Conservation (phyloP, 2,797 vertebrate species). For the Crocidura indochinensis region DNA sequence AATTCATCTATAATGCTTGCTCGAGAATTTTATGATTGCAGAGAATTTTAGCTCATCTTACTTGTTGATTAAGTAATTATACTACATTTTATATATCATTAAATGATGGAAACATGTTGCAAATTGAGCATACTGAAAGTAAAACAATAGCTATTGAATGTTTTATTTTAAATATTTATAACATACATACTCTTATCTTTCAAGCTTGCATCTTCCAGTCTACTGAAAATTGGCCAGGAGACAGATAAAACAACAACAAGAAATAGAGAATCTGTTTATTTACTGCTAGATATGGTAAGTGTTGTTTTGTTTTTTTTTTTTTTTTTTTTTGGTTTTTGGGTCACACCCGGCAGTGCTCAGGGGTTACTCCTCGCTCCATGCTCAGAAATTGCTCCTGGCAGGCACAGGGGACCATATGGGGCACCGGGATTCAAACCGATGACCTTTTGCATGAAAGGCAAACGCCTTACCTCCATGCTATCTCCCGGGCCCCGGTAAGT, state of each 20-base stretch:
- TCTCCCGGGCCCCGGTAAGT: too few relatives aligned
- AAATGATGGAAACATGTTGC: slow-evolving; percentile 62
- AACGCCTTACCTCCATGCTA: too few relatives aligned
- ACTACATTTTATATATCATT: background rate
- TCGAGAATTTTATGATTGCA: slow-evolving; percentile 59
- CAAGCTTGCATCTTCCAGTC: slow-evolving; percentile 98
- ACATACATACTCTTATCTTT: slow-evolving; percentile 26
- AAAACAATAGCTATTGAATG: slow-evolving; percentile 45
- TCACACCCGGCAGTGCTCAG: too few relatives aligned
- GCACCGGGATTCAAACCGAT: too few relatives aligned
- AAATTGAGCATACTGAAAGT: slow-evolving; percentile 49
- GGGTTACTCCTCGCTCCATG: too few relatives aligned
- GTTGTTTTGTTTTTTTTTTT: slow-evolving; percentile 45
- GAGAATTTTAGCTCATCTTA: background rate
- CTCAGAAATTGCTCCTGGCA: too few relatives aligned
- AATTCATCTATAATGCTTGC: slow-evolving; percentile 29
- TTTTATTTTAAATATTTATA: slow-evolving; percentile 75
- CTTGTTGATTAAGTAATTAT: slow-evolving; percentile 45
- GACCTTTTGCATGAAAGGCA: too few relatives aligned
- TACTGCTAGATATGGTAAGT: slow-evolving; percentile 98
- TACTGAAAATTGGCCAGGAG: slow-evolving; percentile 99
- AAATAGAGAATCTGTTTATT: slow-evolving; percentile 98
- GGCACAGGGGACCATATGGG: too few relatives aligned
- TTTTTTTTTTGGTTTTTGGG: too few relatives aligned
- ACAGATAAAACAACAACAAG: slow-evolving; percentile 98